Evolutionary conservation across 2,888 invertebrate species (phyloP), one percentile per base, ranked within the genome.

Genomic region (Drosophila anceps): DNA sequence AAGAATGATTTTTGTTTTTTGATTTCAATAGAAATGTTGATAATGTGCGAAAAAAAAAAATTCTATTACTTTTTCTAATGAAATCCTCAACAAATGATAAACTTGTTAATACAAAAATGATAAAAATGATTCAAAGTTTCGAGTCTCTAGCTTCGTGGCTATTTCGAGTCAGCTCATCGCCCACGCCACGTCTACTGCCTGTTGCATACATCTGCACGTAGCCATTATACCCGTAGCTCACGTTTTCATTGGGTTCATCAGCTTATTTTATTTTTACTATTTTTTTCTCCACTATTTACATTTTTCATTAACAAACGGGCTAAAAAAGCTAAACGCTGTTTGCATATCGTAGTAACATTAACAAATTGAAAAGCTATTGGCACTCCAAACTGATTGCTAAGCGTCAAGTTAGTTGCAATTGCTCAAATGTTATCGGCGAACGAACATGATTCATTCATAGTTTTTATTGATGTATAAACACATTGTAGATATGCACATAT

Each of bases 361-460:
- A 48, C 29, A 46, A 24, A 7, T 1, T 6, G 12, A 20, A 20
- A 10, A n/a, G 48, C 35, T 27, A 37, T 53, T 24, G 24, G 39
- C 27, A n/a, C 39, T 39, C n/a, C 0, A 54, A 54, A 37, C 6
- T 39, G 27, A 39, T 53, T 50, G 31, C 18, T 13, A 8, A 27
- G 4, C 5, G 27, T 12, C 27, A 27, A 37, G 12, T 12, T 39
- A n/a, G 12, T 12, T 39, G n/a, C 2, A 12, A 39, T 6, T n/a
- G 37, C 6, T 27, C 7, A 13, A 24, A 24, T 24, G n/a, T n/a
- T 46, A 35, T 46, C 33, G 13, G 7, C 2, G 24, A n/a, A 13
- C n/a, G 6, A n/a, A 46, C 12, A 58, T 58, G 44, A 58, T 33
- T 58, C 58, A 58, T 44, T 20, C 24, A 20, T 12, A 41, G 5